Evolutionary conservation across 2,888 invertebrate genomes (phyloP).

Genomic region (Drosophila acutilabella): DNA sequence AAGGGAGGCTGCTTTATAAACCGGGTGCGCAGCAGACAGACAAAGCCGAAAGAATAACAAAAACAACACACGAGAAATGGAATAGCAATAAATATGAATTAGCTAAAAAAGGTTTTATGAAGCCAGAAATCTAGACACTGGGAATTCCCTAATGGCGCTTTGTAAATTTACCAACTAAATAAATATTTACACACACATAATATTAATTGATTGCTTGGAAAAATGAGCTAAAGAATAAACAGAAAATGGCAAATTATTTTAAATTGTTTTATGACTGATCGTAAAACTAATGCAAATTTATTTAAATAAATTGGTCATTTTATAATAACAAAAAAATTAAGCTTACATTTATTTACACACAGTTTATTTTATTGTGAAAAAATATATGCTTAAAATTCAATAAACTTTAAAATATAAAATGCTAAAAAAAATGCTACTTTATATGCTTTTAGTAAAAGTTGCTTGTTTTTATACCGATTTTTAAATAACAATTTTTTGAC

Average conservation of each 20-base stretch:
- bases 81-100: constrained; percentile 65
- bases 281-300: background rate
- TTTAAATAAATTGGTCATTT: too few species aligned
- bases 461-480: too few species aligned
- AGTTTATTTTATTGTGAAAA: too few species aligned
- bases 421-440: too few species aligned
- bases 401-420: too few species aligned
- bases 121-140: constrained; percentile 39
- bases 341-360: too few species aligned
- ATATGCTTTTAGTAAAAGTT: too few species aligned
- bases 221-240: background rate
- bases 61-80: constrained; percentile 55
- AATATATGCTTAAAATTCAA: too few species aligned
- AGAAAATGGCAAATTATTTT: background rate
- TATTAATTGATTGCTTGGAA: constrained; percentile 27
- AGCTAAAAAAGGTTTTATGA: constrained; percentile 50
- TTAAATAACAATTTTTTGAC: too few species aligned
- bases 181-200: constrained; percentile 1
- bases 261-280: background rate
- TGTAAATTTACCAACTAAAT: constrained; percentile 22
- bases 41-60: constrained; percentile 55
- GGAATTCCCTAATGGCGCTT: constrained; percentile 57
- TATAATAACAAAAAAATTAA: too few species aligned
- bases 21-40: constrained; percentile 46
- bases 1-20: constrained; percentile 33